Evolutionary conservation across 1,140 invertebrate genomes (phyloP), one percentile per base, ranked within the genome.

Genomic region (Plectrocnemia conspersa): DNA sequence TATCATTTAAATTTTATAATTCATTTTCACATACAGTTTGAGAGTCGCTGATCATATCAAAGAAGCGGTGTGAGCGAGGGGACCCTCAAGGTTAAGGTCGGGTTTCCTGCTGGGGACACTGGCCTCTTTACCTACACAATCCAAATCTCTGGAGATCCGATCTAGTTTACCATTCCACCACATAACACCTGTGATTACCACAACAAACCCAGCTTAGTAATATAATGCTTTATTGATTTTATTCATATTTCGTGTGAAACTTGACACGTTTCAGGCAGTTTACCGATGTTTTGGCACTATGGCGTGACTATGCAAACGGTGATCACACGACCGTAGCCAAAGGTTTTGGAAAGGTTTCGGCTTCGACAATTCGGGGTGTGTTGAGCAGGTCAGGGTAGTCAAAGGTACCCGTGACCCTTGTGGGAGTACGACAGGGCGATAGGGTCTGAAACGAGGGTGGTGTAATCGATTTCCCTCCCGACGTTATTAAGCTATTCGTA

Each of bases 401-500:
- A 18, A 18, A 13, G 13, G 32, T n/a, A 36, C 18, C 18, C 47
- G 47, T 50, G 32, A 50, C 27, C 32, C 29, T 3, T 29, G 25
- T 16, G 13, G 11, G 3, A 3, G n/a, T n/a, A n/a, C n/a, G n/a
- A n/a, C n/a, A n/a, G n/a, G 3, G 15, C n/a, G 27, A 29, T 7
- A 29, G 27, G 27, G n/a, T n/a, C 27, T n/a, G 27, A n/a, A n/a
- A 29, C 27, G 9, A 16, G 15, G 35, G 35, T 7, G 5, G 16
- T 15, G 7, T 7, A 38, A 38, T 15, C 35, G 35, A 38, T 15
- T 15, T 15, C 35, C 15, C 5, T 5, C 16, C 46, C 47, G 21
- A 19, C 47, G 16, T 50, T 50, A 50, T 50, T 50, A 50, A 50
- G 47, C 47, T 50, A 27, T 50, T 24, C 35, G 29, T 50, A 50